These are phyloP conservation scores for Carcina quercana DNA, from an alignment of 2,888 invertebrate genomes.

Conservation along the genomic window DNA sequence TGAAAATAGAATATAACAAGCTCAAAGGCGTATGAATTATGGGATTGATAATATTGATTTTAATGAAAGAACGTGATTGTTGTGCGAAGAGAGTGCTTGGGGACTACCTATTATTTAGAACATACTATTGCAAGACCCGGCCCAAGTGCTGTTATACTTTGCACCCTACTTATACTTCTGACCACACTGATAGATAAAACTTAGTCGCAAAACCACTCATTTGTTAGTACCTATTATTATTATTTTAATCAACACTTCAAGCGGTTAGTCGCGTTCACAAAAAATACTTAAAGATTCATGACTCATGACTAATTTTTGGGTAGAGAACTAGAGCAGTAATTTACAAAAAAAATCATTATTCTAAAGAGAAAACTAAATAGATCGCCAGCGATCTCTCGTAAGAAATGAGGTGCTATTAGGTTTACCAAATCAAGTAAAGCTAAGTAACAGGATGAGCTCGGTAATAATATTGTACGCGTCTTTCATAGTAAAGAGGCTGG, in stretches of 20 bases:
- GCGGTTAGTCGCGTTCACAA: constrained; percentile 64
- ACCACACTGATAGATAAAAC: constrained; percentile 44
- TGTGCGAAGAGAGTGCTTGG: constrained; percentile 48
- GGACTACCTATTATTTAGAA: constrained; percentile 39
- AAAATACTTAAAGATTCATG: constrained; percentile 42
- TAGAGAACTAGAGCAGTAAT: constrained; percentile 48
- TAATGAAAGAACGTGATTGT: constrained; percentile 27
- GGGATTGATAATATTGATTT: too few relatives aligned
- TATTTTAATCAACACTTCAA: constrained; percentile 57
- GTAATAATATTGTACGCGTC: constrained; percentile 45
- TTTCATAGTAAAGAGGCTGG: constrained; percentile 39
- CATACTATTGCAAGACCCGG: constrained; percentile 66
- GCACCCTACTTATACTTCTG: constrained; percentile 25
- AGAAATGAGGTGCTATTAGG: constrained; percentile 66
- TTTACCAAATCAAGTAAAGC: constrained; percentile 59
- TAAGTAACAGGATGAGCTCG: constrained; percentile 48
- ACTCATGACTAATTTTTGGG: constrained; percentile 45
- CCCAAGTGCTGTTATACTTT: constrained; percentile 38
- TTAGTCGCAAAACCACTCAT: constrained; percentile 59
- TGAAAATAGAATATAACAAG: neutral
- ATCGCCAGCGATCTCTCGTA: constrained; percentile 68
- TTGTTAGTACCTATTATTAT: constrained; percentile 63
- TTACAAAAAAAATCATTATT: constrained; percentile 56
- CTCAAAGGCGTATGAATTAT: neutral
- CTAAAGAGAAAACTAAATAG: constrained; percentile 64